These are phyloP conservation scores for Nautilus pompilius DNA, from an alignment of 1,140 invertebrate species.

Conservation along the genomic window DNA sequence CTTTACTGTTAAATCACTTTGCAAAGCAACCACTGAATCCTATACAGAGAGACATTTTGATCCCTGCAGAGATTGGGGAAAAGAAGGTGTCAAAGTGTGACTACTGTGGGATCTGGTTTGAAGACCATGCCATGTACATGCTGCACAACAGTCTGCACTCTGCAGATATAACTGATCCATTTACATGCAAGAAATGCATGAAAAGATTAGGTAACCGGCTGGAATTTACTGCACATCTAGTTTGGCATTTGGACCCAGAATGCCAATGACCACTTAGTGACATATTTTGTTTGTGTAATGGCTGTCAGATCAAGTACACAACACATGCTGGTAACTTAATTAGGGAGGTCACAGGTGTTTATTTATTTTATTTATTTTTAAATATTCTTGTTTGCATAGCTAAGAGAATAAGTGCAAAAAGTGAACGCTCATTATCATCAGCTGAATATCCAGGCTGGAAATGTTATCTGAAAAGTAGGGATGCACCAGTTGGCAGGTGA, in stretches of 20 bases:
- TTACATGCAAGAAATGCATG: constrained; percentile 40
- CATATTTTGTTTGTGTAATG: too few species aligned
- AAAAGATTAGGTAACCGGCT: constrained; percentile 47
- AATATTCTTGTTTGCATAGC: too few species aligned
- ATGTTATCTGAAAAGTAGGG: too few species aligned
- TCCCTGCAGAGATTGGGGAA: constrained; percentile 1
- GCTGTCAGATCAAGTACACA: too few species aligned
- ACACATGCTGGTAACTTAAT: too few species aligned
- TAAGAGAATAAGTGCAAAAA: too few species aligned
- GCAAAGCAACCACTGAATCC: neutral
- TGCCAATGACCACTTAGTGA: too few species aligned
- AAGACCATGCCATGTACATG: constrained; percentile 40
- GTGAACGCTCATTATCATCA: too few species aligned
- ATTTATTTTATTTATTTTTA: too few species aligned
- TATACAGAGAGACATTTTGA: neutral
- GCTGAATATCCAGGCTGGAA: too few species aligned
- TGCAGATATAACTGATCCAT: constrained; percentile 38
- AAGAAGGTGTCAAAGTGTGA: constrained; percentile 33
- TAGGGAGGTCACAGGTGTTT: too few species aligned
- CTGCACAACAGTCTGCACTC: constrained; percentile 39
- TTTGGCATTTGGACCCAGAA: constrained; percentile 67
- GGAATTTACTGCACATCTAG: constrained; percentile 69
- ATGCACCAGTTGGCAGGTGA: too few species aligned
- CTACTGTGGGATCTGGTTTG: constrained; percentile 42
- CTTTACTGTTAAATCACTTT: neutral